Evolutionary conservation across 30 jellyfish, hydroid and myxozoan genomes (phyloP), one percentile per base, ranked within the genome.

Genomic region (Chironex yamaguchii): DNA sequence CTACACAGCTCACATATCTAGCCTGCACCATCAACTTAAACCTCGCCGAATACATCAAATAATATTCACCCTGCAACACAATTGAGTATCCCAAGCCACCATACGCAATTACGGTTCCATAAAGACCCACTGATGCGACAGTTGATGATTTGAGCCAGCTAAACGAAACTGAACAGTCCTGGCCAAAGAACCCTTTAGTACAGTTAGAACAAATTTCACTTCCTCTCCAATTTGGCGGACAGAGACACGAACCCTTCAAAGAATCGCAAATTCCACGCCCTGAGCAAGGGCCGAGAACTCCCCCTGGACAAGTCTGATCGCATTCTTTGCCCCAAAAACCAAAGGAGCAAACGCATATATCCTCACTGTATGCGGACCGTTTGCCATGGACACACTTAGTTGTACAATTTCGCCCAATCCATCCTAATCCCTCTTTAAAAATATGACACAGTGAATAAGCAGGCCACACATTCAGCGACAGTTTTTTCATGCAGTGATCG

Each of bases 401-500:
- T 12, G 93, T n/a, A 67, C 93, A 83, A 34, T 83, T 83, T 23
- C 67, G 62, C 23, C 93, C 93, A 1, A 83, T 83, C 93, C 93
- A 83, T 29, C 58, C 42, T n/a, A 83, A 73, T 2, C 36, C 93
- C 4, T n/a, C 23, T 0, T 82, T 81, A 65, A 83, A 83, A 1
- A 83, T 50, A 27, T 83, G 70, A 66, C 93, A 83, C 28, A 83
- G 29, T 0, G 81, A 87, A 29, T 87, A 52, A 0, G 93, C 93
- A 3, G 93, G 93, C 93, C 93, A 83, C 75, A 69, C 93, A 68
- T 3, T 13, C 25, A 83, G 73, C 2, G 69, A 34, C 82, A 83
- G 24, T 17, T 26, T 52, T 58, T 52, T 25, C 30, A 69, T 72
- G 79, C 93, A 83, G 24, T 25, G 14, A 24, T 83, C 70, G 36